Percentiles rank a stretch among this genome's conserved stretches.
Evolutionary conservation across 2,113 vertebrate genomes (phyloP).

Genomic region (Elephas maximus): DNA sequence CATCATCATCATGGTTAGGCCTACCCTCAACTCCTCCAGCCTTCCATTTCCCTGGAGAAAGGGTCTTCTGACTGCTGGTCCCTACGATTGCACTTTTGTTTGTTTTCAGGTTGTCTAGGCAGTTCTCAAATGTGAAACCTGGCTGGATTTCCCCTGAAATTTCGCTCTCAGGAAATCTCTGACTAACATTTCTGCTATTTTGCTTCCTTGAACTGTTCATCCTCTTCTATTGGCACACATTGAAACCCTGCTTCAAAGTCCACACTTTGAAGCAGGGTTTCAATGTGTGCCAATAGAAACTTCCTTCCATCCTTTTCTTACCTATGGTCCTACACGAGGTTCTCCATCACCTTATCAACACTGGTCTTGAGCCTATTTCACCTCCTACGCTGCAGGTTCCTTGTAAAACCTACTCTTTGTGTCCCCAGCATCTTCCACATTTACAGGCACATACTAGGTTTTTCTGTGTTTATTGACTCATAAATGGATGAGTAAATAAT

Average conservation of each 20-base stretch:
- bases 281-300: neutral
- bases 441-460: accelerated
- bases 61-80: neutral
- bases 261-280: no score
- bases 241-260: accelerated
- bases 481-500: no score
- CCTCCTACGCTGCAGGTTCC: neutral
- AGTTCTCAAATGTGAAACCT: neutral
- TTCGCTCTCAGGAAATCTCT: neutral
- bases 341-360: accelerated
- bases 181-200: neutral
- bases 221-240: accelerated
- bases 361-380: accelerated
- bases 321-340: neutral
- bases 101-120: neutral
- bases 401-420: accelerated
- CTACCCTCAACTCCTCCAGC: accelerated
- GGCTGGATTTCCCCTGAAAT: neutral
- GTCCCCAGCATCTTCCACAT: accelerated
- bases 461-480: accelerated
- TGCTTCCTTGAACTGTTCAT: neutral
- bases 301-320: accelerated
- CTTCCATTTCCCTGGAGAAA: accelerated
- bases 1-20: accelerated
- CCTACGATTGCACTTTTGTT: neutral